phyloP scores from a whole-genome alignment of 2,888 invertebrate genomes.

The Caenorhabditis doughertyi region DNA sequence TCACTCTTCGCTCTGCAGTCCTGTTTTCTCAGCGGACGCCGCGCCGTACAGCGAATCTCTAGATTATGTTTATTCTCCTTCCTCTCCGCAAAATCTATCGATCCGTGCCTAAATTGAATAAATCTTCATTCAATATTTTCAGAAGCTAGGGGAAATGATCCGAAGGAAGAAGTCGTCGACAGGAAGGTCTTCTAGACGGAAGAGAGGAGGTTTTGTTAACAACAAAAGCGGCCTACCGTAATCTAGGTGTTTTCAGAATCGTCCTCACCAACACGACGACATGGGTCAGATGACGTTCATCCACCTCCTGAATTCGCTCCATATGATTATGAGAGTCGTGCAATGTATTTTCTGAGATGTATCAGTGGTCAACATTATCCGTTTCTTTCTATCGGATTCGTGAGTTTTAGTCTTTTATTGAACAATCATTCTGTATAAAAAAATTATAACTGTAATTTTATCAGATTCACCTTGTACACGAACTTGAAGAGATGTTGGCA shows the following conservation, averaged over 20 bases:
- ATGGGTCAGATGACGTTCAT: constrained; percentile 28
- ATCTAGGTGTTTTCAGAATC: constrained; percentile 35
- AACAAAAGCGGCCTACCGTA: constrained; percentile 12
- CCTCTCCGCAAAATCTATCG: constrained; percentile 32
- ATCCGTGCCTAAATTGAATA: not conserved
- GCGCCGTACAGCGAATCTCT: constrained; percentile 54
- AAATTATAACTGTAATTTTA: not conserved
- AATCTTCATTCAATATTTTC: not conserved
- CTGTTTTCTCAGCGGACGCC: constrained; percentile 39
- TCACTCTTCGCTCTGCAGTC: constrained; percentile 20
- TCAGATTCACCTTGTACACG: constrained; percentile 66
- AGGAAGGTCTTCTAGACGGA: constrained; percentile 23
- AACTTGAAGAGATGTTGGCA: constrained; percentile 66
- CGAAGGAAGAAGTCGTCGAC: constrained; percentile 51
- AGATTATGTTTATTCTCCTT: constrained; percentile 41
- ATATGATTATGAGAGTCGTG: constrained; percentile 43
- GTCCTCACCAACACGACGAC: constrained; percentile 23
- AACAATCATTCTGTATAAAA: not conserved
- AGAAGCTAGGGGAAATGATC: constrained; percentile 36
- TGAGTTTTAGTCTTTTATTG: constrained; percentile 11
- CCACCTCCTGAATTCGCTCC: constrained; percentile 63
- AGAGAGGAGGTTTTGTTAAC: constrained; percentile 27
- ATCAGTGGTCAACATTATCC: constrained; percentile 26
- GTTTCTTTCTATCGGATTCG: constrained; percentile 43
- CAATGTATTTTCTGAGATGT: constrained; percentile 32